Evolutionary conservation across 1,140 invertebrate genomes (phyloP), one percentile per base, ranked within the genome.

Genomic region (Mamestra configurata): DNA sequence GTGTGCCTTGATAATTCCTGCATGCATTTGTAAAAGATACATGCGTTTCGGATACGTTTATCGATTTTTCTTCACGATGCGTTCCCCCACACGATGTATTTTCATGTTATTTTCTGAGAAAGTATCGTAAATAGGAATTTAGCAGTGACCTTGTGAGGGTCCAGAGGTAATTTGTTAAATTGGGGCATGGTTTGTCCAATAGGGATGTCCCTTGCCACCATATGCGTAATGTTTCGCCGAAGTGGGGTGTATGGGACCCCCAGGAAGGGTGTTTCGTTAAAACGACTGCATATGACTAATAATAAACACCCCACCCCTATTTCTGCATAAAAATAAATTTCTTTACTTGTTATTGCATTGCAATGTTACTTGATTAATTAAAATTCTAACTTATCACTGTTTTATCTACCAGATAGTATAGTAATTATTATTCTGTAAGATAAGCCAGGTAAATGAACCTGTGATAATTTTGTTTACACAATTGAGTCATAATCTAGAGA

Each of bases 201-300:
- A 51, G 82, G 82, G 57, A 64, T 20, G 40, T 64, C 57, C 66
- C 66, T 70, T 13, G 15, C 13, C 40, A 46, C 75, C 77, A 82
- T 79, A 80, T 85, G 81, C 75, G 85, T 88, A 86, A 85, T 87
- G 79, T 79, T 90, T 88, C 85, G 84, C 70, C 79, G 85, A 89
- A 92, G 78, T 85, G 76, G 92, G 92, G 90, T 89, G 85, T 81
- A 37, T 77, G 66, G 73, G 79, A 80, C 72, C 82, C 82, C 82
- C 80, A 79, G 55, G 66, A 75, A 70, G 83, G 81, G 83, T 80
- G 80, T 76, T 43, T 76, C 27, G 57, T 75, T 84, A 81, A 81
- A 81, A 77, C 35, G 71, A 79, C n/a, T 84, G 61, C 82, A 83
- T 80, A 82, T 88, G 89, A 88, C 80, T 88, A 89, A 90, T 87